These are phyloP conservation scores for Euproctis similis DNA, from an alignment of 2,888 invertebrate genomes.

Conservation along the genomic window DNA sequence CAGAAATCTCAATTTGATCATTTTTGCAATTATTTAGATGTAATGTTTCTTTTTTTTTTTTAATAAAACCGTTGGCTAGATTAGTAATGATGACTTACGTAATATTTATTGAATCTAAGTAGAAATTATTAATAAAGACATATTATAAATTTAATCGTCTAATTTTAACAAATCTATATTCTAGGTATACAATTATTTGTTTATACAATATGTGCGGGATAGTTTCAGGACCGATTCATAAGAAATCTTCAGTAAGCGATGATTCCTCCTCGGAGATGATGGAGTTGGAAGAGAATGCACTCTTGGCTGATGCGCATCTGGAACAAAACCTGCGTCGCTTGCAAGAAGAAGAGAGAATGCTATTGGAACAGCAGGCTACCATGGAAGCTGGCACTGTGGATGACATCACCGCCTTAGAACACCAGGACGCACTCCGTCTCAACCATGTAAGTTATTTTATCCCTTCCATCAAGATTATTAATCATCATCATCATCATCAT, in stretches of 20 bases:
- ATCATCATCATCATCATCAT: too few relatives aligned
- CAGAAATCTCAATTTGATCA: too few relatives aligned
- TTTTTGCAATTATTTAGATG: too few relatives aligned
- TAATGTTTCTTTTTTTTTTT: too few relatives aligned
- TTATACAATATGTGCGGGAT: slow-evolving; percentile 11
- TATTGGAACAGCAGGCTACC: slow-evolving; percentile 84
- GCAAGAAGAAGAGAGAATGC: slow-evolving; percentile 82
- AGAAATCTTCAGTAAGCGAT: slow-evolving; percentile 92
- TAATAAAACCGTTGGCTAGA: too few relatives aligned
- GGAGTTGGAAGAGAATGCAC: slow-evolving; percentile 92
- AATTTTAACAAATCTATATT: too few relatives aligned
- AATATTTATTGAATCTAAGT: too few relatives aligned
- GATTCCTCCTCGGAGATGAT: slow-evolving; percentile 91
- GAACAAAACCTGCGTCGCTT: slow-evolving; percentile 59
- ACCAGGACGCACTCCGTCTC: slow-evolving; percentile 54
- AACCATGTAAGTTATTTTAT: slow-evolving; percentile 45
- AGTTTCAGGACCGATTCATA: slow-evolving; percentile 88
- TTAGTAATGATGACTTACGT: too few relatives aligned
- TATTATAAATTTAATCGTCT: too few relatives aligned
- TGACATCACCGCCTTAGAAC: slow-evolving; percentile 55
- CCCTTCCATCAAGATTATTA: too few relatives aligned
- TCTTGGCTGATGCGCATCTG: slow-evolving; percentile 71
- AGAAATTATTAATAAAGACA: too few relatives aligned
- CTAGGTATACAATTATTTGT: too few relatives aligned
- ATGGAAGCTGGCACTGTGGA: slow-evolving; percentile 73